Percentiles rank a stretch among this genome's conserved stretches.
Evolutionary conservation across 2,113 vertebrate species (phyloP).

Genomic region (Ctenomys sociabilis): DNA sequence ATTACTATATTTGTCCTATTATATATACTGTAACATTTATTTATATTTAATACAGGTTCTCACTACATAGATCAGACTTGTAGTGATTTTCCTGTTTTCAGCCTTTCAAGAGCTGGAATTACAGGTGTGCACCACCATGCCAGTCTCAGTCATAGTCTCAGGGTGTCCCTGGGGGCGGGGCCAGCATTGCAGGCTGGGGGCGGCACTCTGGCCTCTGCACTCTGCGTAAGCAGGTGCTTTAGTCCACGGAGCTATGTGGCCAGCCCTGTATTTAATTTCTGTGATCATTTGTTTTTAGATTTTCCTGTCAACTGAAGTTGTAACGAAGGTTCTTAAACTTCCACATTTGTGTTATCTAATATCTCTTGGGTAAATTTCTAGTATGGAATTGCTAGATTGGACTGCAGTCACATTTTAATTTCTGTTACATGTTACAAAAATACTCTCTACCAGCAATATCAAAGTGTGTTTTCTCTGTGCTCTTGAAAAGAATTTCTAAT

Average conservation of each 20-base stretch:
- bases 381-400: not conserved
- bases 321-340: not conserved
- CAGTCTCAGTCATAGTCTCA: too few species aligned
- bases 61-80: too few species aligned
- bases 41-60: too few species aligned
- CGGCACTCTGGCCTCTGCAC: too few species aligned
- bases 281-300: not conserved
- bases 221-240: too few species aligned
- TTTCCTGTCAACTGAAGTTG: not conserved
- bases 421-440: not conserved
- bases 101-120: too few species aligned
- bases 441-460: not conserved
- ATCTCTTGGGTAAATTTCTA: not conserved
- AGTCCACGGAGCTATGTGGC: too few species aligned
- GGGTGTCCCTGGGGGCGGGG: too few species aligned
- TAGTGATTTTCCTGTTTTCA: too few species aligned
- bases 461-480: not conserved
- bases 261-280: not conserved
- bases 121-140: too few species aligned
- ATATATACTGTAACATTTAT: not conserved
- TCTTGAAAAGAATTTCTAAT: conserved; percentile 14
- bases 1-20: not conserved
- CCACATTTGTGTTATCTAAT: not conserved
- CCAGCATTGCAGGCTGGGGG: too few species aligned
- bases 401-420: not conserved